Evolutionary conservation across 1,140 invertebrate species (phyloP).

Genomic region (Luehdorfia chinensis): DNA sequence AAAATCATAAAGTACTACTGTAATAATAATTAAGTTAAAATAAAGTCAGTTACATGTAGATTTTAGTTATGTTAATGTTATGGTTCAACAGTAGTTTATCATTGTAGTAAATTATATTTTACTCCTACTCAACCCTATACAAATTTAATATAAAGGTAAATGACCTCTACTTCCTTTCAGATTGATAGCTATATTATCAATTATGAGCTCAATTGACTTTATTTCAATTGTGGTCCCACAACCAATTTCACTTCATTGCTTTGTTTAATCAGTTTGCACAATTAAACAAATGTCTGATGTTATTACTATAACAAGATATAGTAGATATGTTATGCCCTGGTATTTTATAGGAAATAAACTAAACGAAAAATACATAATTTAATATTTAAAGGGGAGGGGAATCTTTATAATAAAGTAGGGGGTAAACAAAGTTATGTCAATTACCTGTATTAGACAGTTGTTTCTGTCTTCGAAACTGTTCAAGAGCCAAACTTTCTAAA

Average conservation of each 20-base stretch:
- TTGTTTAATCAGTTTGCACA: too few relatives aligned
- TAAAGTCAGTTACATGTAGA: too few relatives aligned
- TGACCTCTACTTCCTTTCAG: constrained; percentile 47
- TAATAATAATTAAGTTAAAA: too few relatives aligned
- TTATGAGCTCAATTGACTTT: constrained; percentile 29
- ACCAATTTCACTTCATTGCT: neutral
- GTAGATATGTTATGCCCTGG: neutral
- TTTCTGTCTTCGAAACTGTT: constrained; percentile 86
- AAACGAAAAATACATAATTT: neutral
- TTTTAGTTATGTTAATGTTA: too few relatives aligned
- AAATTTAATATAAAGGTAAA: constrained; percentile 25
- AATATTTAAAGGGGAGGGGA: neutral
- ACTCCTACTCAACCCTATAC: too few relatives aligned
- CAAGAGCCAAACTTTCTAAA: constrained; percentile 88
- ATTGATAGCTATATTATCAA: constrained; percentile 46
- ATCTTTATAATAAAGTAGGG: constrained; percentile 11
- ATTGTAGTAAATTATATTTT: too few relatives aligned
- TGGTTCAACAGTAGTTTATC: too few relatives aligned
- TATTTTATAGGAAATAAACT: neutral
- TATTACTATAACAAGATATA: neutral
- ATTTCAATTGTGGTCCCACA: constrained; percentile 16
- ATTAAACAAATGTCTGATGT: too few relatives aligned
- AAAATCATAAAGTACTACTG: too few relatives aligned
- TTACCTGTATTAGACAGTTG: constrained; percentile 61
- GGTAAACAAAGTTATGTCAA: constrained; percentile 63